phyloP scores from a whole-genome alignment of 2,888 invertebrate species.

The Rhingia rostrata region DNA sequence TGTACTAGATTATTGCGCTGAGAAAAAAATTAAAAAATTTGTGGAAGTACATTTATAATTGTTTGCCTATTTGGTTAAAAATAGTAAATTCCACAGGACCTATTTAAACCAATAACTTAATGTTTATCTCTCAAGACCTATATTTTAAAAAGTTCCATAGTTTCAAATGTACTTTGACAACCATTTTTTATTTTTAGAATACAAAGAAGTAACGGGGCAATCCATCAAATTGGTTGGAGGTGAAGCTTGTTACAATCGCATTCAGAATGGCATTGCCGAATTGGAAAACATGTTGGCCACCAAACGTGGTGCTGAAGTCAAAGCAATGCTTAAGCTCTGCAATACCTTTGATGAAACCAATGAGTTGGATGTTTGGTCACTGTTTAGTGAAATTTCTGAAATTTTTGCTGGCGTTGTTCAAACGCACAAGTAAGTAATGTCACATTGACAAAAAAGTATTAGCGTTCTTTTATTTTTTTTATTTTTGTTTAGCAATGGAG shows the following conservation, averaged over 20 bases:
- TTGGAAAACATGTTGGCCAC: slow-evolving; percentile 78
- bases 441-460: neutral
- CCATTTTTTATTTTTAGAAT: slow-evolving; percentile 75
- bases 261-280: slow-evolving; percentile 79
- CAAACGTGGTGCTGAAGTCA: slow-evolving; percentile 78
- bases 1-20: too few species aligned
- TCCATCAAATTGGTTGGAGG: slow-evolving; percentile 79
- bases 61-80: too few species aligned
- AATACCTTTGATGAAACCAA: slow-evolving; percentile 78
- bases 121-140: too few species aligned
- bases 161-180: neutral
- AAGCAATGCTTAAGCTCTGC: slow-evolving; percentile 80
- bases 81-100: too few species aligned
- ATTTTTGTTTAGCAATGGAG: slow-evolving; percentile 73
- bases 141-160: neutral
- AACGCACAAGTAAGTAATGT: slow-evolving; percentile 77
- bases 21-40: too few species aligned
- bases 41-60: too few species aligned
- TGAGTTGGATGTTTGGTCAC: slow-evolving; percentile 79
- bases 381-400: slow-evolving; percentile 80
- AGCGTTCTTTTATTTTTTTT: too few species aligned
- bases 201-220: slow-evolving; percentile 80
- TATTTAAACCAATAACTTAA: too few species aligned
- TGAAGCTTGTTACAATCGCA: slow-evolving; percentile 79
- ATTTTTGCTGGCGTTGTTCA: slow-evolving; percentile 79